phyloP scores from a whole-genome alignment of 2,888 invertebrate genomes.

The Lottia gigantea region DNA sequence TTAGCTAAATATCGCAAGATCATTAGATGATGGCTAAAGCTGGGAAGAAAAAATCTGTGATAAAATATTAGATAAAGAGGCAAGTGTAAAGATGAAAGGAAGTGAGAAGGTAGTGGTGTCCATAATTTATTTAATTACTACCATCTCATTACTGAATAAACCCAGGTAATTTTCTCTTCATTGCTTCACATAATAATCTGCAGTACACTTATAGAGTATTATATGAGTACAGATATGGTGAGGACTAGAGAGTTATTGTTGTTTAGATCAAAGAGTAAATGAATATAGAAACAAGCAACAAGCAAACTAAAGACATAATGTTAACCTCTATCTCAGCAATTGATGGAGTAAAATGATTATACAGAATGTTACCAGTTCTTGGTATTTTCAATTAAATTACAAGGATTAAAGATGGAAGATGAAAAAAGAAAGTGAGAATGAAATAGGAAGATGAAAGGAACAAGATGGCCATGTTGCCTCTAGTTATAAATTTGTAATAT shows the following conservation, averaged over 20 bases:
- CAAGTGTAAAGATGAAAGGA: neutral
- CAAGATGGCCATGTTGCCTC: neutral
- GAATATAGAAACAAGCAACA: slow-evolving; percentile 18
- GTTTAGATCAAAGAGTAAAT: slow-evolving; percentile 23
- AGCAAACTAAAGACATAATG: slow-evolving; percentile 18
- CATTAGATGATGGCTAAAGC: too few relatives aligned
- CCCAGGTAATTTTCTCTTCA: slow-evolving; percentile 20
- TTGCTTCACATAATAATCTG: neutral
- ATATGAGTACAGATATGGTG: neutral
- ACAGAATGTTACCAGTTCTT: slow-evolving; percentile 23
- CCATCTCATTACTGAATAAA: slow-evolving; percentile 18
- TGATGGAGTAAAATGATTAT: slow-evolving; percentile 28
- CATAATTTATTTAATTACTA: slow-evolving; percentile 16
- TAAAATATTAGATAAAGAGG: slow-evolving; percentile 8
- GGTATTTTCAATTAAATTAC: slow-evolving; percentile 22
- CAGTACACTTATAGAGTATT: neutral
- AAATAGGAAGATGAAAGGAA: neutral
- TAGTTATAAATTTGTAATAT: too few relatives aligned
- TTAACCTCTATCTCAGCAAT: slow-evolving; percentile 21
- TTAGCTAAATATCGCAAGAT: neutral
- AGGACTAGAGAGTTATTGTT: slow-evolving; percentile 17
- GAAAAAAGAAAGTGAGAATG: slow-evolving; percentile 2
- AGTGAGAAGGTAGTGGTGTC: neutral
- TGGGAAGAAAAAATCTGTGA: neutral
- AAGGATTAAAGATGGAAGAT: slow-evolving; percentile 7